phyloP scores from a whole-genome alignment of 2,888 invertebrate genomes.

The Cephalotes varians region DNA sequence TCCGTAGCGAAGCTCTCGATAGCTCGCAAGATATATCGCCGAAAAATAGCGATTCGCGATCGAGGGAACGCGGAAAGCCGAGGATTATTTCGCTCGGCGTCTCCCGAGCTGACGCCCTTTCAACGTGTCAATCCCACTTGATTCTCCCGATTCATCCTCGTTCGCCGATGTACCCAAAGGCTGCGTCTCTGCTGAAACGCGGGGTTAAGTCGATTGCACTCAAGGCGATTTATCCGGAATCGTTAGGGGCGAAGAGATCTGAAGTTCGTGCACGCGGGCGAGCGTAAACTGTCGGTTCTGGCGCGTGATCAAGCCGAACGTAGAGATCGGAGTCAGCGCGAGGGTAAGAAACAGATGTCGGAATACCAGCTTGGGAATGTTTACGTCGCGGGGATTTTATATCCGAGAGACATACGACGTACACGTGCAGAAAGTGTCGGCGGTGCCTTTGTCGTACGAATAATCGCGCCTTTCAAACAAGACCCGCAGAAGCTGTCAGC shows the following conservation, averaged over 20 bases:
- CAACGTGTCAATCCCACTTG: slow-evolving; percentile 47
- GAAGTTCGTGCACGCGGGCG: slow-evolving; percentile 26
- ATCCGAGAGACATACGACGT: slow-evolving; percentile 71
- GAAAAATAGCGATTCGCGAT: slow-evolving; percentile 28
- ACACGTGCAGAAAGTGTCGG: slow-evolving; percentile 65
- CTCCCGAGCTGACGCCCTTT: slow-evolving; percentile 40
- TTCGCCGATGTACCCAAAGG: slow-evolving; percentile 16
- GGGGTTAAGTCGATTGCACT: slow-evolving; percentile 65
- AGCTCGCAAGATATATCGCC: not conserved
- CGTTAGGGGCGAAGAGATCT: slow-evolving; percentile 38
- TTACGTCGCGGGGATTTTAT: slow-evolving; percentile 71
- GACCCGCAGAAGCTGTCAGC: slow-evolving; percentile 60
- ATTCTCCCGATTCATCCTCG: slow-evolving; percentile 44
- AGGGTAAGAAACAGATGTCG: slow-evolving; percentile 72
- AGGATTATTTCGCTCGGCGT: slow-evolving; percentile 45
- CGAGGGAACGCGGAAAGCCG: slow-evolving; percentile 29
- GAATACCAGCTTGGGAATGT: slow-evolving; percentile 72
- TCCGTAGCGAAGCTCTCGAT: not conserved
- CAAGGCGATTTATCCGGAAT: slow-evolving; percentile 49
- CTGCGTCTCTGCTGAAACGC: not conserved
- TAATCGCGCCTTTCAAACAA: slow-evolving; percentile 73
- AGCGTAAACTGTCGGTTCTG: slow-evolving; percentile 61
- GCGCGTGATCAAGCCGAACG: slow-evolving; percentile 67
- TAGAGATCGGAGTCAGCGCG: slow-evolving; percentile 51
- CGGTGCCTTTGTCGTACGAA: slow-evolving; percentile 60